phyloP scores from a whole-genome alignment of 2,797 vertebrate species.

The Gallinago stenura region DNA sequence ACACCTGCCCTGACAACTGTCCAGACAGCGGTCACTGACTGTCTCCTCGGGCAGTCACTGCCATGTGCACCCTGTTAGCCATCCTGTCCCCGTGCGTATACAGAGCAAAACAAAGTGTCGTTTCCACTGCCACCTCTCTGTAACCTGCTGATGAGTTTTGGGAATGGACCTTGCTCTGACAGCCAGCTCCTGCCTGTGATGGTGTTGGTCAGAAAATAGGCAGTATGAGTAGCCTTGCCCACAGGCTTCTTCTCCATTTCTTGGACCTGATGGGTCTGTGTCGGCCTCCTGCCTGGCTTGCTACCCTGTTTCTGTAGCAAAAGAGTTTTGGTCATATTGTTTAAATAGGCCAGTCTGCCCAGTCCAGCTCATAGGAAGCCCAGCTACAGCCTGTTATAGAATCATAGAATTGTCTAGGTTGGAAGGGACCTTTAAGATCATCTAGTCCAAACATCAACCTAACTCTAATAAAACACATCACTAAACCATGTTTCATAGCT shows the following conservation, averaged over 20 bases:
- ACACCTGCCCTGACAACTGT: not conserved
- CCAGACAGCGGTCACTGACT: not conserved
- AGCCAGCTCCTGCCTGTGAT: fast-evolving
- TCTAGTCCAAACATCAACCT: no score
- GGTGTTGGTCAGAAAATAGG: not conserved
- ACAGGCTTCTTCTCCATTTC: not conserved
- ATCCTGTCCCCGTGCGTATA: not conserved
- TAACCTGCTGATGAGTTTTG: not conserved
- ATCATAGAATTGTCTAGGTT: no score
- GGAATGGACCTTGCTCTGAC: not conserved
- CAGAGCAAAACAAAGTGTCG: not conserved
- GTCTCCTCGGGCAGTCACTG: not conserved
- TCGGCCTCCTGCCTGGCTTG: not conserved
- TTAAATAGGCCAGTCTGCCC: not conserved
- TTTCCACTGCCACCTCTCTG: not conserved
- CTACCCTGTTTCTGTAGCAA: not conserved
- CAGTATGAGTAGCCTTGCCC: not conserved
- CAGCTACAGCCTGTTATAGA: not conserved
- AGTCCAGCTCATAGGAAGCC: not conserved
- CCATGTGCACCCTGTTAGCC: not conserved
- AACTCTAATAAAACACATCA: no score
- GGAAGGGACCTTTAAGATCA: no score
- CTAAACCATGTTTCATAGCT: not conserved
- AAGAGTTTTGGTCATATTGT: not conserved
- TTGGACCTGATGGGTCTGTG: not conserved